phyloP scores from a whole-genome alignment of 2,888 invertebrate species.

The Megamerina dolium region DNA sequence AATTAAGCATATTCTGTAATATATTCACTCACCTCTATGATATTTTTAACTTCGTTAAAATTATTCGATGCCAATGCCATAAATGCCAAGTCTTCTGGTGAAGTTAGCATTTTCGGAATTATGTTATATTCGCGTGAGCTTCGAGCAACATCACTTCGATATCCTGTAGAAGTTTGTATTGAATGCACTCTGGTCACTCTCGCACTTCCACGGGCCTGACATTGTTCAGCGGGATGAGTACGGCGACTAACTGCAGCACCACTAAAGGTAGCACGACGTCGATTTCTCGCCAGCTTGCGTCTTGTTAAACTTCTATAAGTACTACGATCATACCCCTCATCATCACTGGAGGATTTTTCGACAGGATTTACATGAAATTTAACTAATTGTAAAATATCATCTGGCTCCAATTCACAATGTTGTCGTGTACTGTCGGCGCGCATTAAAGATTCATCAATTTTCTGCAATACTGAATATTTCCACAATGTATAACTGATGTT shows the following conservation, averaged over 20 bases:
- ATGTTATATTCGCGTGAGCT: too few species aligned
- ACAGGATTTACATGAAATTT: conserved; percentile 33
- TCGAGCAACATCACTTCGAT: too few species aligned
- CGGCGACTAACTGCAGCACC: conserved; percentile 22
- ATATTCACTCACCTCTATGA: conserved; percentile 68
- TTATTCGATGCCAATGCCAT: conserved; percentile 69
- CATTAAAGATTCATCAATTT: conserved; percentile 31
- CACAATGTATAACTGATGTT: conserved; percentile 42
- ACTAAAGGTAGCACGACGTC: conserved; percentile 38
- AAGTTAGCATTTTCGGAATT: conserved; percentile 60
- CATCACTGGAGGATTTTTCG: conserved; percentile 43
- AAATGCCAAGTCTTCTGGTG: conserved; percentile 68
- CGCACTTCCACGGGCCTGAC: conserved; percentile 7
- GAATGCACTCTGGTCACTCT: conserved; percentile 17
- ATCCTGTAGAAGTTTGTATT: too few species aligned
- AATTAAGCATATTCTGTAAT: not conserved
- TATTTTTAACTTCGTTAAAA: conserved; percentile 68
- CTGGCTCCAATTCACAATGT: conserved; percentile 30
- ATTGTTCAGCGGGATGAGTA: conserved; percentile 7
- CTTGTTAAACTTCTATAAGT: conserved; percentile 37
- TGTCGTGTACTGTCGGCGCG: conserved; percentile 20
- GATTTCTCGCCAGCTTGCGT: conserved; percentile 36
- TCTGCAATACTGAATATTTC: conserved; percentile 42
- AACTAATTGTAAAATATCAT: conserved; percentile 39
- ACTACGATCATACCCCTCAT: conserved; percentile 38